A percentile compares a stretch with the other conserved stretches of the same genome.
phyloP scores from a whole-genome alignment of 1,140 invertebrate genomes.

The Chymomyza costata region DNA sequence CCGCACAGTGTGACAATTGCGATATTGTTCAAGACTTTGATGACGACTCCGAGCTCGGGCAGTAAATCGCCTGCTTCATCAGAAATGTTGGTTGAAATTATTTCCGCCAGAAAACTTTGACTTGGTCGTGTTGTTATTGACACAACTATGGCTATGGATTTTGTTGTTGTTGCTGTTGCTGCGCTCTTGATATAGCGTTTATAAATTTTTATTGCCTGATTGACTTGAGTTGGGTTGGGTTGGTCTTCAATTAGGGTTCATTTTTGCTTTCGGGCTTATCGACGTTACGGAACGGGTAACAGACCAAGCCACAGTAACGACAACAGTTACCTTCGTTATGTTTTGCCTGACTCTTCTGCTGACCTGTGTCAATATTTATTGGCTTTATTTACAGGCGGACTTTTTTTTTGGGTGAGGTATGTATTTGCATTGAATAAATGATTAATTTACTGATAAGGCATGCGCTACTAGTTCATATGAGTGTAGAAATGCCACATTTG shows the following conservation, averaged over 20 bases:
- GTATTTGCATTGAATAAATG: constrained; percentile 58
- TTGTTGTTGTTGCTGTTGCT: constrained; percentile 10
- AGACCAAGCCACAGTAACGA: constrained; percentile 11
- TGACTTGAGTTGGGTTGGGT: constrained; percentile 47
- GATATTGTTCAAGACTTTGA: too few species aligned
- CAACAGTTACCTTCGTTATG: constrained; percentile 43
- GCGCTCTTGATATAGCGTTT: constrained; percentile 6
- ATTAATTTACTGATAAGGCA: constrained; percentile 43
- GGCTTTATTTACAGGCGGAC: constrained; percentile 52
- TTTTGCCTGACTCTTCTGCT: constrained; percentile 2
- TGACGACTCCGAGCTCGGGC: too few species aligned
- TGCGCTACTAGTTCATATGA: too few species aligned
- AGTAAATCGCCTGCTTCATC: too few species aligned
- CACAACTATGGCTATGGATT: neutral
- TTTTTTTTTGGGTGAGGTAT: constrained; percentile 19
- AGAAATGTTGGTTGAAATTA: constrained; percentile 42
- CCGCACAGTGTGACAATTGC: constrained; percentile 13
- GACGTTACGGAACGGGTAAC: constrained; percentile 29
- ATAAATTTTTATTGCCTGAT: constrained; percentile 58
- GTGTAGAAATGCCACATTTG: neutral
- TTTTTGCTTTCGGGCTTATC: constrained; percentile 42
- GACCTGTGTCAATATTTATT: constrained; percentile 67
- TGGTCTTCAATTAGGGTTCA: constrained; percentile 46
- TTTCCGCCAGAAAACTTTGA: constrained; percentile 19
- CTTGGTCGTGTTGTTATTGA: constrained; percentile 39